Base-by-base conservation (phyloP, 2,888 invertebrate genomes). In the Camponotus fellah region DNA sequence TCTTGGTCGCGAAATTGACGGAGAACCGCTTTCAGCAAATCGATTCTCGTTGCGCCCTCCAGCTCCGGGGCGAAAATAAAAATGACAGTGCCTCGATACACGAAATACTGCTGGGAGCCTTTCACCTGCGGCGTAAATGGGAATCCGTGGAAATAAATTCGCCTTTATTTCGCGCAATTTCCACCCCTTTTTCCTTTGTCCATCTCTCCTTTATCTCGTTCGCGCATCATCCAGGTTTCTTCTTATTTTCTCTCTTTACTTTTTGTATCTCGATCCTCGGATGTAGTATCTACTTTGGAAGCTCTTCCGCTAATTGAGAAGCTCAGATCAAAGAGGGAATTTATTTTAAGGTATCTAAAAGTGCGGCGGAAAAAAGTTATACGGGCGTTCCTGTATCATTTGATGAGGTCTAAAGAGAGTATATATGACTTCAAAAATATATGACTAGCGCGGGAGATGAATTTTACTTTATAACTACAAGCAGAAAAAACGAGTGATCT, bases 81-180 rank as follows among this genome's bases (percentile, higher is more conserved):
- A 86, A 68, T 85, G 83, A 88, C 74, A 72, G 32, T 64, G 58
- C 43, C 82, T 85, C 82, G 86, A 85, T 88, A 85, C 46, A 88
- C 86, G 86, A 66, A 66, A 86, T 82, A 60, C 66, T 60, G 60
- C 77, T 76, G 40, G 69, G 40, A 53, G 34, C 21, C 10, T 21
- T 79, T 69, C 69, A 49, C 49, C 26, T 21, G 43, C 66, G 64
- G 62, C 81, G 56, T 40, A 86, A 82, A 66, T 58, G 74, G 32
- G 58, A 66, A 64, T 68, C 64, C 65, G 37, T 72, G 26, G 60
- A 74, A 84, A 83, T 88, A 87, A 87, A 86, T 84, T 87, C 74
- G 21, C 62, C 43, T 43, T 65, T 79, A 65, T 56, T 49, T 64
- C 62, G 32, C 60, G 21, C 56, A 37, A 56, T 69, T 43, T 66